Base-by-base conservation (phyloP, 2,888 invertebrate species). In the Ochropleura leucogaster region DNA sequence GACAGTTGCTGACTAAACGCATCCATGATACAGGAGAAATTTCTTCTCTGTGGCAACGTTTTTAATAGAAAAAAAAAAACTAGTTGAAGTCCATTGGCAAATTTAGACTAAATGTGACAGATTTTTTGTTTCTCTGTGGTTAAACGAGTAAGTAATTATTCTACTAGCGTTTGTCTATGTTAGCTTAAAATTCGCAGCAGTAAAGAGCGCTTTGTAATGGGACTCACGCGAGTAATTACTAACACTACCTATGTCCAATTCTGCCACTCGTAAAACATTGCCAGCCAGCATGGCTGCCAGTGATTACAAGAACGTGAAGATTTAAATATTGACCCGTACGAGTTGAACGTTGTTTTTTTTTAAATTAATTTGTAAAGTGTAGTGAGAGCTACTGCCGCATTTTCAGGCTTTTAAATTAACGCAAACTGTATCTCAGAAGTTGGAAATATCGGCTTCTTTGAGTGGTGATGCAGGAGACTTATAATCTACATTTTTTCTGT, bases 151-250 rank as follows among this genome's bases (percentile, higher is more conserved):
- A 46, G 68, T 67, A 59, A 59, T 74, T 67, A 68, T 53, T 62
- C 57, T 53, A 30, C 53, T 18, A 20, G 8, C 9, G 8, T 20
- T n/a, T 42, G 5, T 14, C 5, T 69, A 14, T 42, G 51, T 66
- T 30, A 66, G 55, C 62, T 67, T 79, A 2, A 73, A 79, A 79
- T 79, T 73, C 63, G 55, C 51, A 14, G 49, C 5, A 59, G 40
- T 62, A 49, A 66, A 79, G 30, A 62, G 44, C 66, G 72, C 60
- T 72, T 72, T 66, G 79, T 66, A 53, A 44, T 18, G 9, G 16
- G 40, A 59, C 30, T 49, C 42, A 40, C 46, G 18, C 20, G 9
- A 57, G 46, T 77, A 72, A 79, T 77, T 79, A 72, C 65, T 62
- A 18, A 65, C 47, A 78, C 16, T 30, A 30, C 30, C 30, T 30